These are phyloP conservation scores for Anarhynchus alexandrinus DNA, from an alignment of 2,113 vertebrate species.

Conservation along the genomic window DNA sequence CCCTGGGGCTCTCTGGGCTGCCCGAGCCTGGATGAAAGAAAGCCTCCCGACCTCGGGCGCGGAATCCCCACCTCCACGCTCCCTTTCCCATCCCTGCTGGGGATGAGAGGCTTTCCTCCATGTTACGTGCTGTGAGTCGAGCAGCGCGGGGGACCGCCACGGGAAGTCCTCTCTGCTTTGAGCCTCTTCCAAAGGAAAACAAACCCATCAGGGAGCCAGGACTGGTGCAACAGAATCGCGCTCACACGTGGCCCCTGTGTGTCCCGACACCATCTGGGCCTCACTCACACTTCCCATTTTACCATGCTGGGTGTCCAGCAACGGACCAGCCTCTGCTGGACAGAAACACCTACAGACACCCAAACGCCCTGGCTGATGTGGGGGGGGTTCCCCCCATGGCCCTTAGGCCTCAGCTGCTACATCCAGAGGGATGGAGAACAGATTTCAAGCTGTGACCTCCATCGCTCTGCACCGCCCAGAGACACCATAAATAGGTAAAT, in stretches of 20 bases:
- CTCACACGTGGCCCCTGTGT: too few species aligned
- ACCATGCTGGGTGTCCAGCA: too few species aligned
- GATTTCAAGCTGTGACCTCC: background rate
- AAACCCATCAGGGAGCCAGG: background rate
- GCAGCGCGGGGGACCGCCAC: rapidly evolving
- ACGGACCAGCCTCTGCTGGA: background rate
- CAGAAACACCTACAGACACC: background rate
- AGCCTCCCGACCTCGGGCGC: background rate
- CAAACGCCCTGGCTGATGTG: background rate
- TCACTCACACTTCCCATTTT: background rate
- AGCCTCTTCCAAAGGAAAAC: background rate
- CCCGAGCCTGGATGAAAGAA: too few species aligned
- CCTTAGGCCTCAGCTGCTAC: background rate
- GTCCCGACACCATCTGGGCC: background rate
- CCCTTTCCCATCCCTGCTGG: background rate
- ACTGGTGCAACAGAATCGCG: background rate
- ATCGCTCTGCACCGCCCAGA: background rate
- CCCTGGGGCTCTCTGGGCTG: background rate
- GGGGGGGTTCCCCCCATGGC: background rate
- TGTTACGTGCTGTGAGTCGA: background rate
- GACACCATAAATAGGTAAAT: background rate
- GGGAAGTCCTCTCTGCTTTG: background rate
- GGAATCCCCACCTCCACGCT: background rate
- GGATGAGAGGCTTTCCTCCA: background rate
- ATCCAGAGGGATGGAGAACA: background rate